These are phyloP conservation scores for Tubulanus polymorphus DNA, from an alignment of 2,888 invertebrate species.

Conservation along the genomic window DNA sequence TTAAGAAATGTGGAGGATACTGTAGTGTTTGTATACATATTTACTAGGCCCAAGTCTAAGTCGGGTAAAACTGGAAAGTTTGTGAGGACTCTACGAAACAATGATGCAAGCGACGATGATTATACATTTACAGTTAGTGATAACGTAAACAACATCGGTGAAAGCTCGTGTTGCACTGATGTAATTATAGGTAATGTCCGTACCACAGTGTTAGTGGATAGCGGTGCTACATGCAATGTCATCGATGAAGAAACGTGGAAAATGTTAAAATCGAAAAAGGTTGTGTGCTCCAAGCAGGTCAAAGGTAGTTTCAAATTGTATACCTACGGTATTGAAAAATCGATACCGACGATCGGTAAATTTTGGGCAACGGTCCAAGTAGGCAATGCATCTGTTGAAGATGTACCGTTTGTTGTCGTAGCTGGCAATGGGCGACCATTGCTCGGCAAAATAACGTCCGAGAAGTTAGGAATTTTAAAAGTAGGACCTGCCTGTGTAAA, in stretches of 20 bases:
- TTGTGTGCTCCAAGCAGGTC: background rate
- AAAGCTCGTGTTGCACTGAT: background rate
- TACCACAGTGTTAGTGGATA: constrained; percentile 3
- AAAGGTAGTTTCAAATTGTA: background rate
- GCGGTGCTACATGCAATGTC: constrained; percentile 7
- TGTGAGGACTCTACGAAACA: too few relatives aligned
- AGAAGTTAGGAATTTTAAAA: background rate
- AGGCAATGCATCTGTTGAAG: background rate
- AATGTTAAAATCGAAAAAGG: constrained; percentile 4
- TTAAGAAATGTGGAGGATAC: too few relatives aligned
- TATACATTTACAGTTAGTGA: background rate
- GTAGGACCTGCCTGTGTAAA: too few relatives aligned
- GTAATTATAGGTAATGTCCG: background rate
- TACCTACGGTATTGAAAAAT: background rate
- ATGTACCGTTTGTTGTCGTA: background rate
- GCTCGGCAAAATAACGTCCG: background rate
- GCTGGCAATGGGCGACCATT: constrained; percentile 1
- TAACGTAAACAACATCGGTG: background rate
- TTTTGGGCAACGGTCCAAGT: background rate
- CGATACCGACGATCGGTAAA: background rate
- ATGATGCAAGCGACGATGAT: constrained; percentile 2
- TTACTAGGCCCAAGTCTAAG: too few relatives aligned
- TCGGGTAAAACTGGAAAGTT: too few relatives aligned
- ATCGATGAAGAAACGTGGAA: constrained; percentile 6
- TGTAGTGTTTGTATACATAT: too few relatives aligned